Percentiles rank a stretch among this genome's conserved stretches.
Conservation (phyloP, 2,113 vertebrate genomes). For the Callithrix jacchus region DNA sequence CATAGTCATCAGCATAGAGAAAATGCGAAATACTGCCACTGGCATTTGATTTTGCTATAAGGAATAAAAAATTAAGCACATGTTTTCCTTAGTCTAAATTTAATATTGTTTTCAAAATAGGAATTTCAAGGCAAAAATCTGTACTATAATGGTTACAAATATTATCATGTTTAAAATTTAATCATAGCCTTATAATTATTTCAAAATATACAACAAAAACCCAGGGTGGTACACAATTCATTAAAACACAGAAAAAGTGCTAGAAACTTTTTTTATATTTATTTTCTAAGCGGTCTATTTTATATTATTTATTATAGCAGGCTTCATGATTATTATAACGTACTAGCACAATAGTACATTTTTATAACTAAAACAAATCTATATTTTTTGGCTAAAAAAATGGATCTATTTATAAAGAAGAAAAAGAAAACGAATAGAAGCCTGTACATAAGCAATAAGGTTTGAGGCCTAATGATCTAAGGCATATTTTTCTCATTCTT, state of each 20-base stretch:
- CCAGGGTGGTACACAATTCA: neutral
- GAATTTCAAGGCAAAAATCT: neutral
- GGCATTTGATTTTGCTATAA: neutral
- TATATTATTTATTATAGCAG: neutral
- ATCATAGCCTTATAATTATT: neutral
- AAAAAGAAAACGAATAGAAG: neutral
- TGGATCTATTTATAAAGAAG: neutral
- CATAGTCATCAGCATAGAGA: neutral
- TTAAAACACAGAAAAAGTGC: neutral
- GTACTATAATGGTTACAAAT: neutral
- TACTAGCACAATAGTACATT: neutral
- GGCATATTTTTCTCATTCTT: neutral
- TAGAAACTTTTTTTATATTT: neutral
- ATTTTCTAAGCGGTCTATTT: neutral
- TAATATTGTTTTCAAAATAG: neutral
- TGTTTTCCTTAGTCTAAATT: neutral
- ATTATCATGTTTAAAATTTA: neutral
- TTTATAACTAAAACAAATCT: neutral
- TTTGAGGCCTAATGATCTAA: neutral
- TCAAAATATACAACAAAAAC: neutral
- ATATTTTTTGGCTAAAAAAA: neutral
- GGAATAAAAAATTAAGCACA: neutral
- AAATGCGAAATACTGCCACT: neutral
- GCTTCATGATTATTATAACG: neutral
- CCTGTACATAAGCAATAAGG: neutral